These are phyloP conservation scores for Gracilinanus agilis DNA, from an alignment of 2,113 vertebrate genomes.

Conservation along the genomic window DNA sequence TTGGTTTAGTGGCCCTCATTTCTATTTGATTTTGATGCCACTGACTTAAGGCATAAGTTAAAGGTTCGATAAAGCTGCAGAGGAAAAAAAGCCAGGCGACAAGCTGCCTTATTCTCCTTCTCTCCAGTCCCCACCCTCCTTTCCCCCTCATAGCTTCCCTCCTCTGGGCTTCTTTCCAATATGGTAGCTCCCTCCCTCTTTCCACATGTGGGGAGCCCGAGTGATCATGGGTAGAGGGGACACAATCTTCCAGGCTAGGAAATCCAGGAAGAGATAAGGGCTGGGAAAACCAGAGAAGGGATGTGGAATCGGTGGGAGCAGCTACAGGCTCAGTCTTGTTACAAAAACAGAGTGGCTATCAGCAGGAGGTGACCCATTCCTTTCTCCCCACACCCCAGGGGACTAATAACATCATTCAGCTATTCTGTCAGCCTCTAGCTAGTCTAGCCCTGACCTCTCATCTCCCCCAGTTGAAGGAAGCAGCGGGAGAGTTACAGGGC, in stretches of 20 bases:
- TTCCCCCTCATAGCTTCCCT: neutral
- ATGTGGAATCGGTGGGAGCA: neutral
- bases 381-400: neutral
- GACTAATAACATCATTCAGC: neutral
- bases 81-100: neutral
- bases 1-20: neutral
- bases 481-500: neutral
- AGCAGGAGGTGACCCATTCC: neutral
- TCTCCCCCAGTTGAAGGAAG: neutral
- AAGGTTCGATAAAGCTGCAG: neutral
- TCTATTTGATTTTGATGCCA: neutral
- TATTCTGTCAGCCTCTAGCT: neutral
- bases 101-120: neutral
- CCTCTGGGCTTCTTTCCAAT: neutral
- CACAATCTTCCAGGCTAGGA: neutral
- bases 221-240: neutral
- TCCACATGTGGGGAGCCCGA: neutral
- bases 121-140: neutral
- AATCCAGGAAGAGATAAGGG: conserved; percentile 34
- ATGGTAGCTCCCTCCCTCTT: neutral
- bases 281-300: conserved; percentile 27
- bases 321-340: conserved; percentile 11
- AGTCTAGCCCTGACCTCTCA: neutral
- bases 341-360: neutral
- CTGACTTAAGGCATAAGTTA: neutral